phyloP scores from a whole-genome alignment of 2,888 invertebrate species.

The Atethmia centrago region DNA sequence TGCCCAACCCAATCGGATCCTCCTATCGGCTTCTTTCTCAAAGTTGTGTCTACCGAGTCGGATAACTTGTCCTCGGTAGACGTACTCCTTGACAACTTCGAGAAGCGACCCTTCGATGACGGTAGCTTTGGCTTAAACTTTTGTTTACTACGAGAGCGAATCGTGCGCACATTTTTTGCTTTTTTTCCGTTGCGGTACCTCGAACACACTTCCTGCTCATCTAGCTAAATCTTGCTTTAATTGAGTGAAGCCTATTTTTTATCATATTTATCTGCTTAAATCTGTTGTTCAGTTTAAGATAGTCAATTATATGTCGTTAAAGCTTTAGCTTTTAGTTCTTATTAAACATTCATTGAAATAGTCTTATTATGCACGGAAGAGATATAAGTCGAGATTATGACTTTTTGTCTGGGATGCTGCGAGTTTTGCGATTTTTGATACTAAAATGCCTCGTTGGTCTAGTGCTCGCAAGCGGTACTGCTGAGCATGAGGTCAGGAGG shows the following conservation, averaged over 20 bases:
- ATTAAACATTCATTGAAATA: background rate
- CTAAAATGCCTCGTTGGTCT: too few species aligned
- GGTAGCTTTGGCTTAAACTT: too few species aligned
- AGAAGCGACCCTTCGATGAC: too few species aligned
- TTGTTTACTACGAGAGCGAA: background rate
- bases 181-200: background rate
- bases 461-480: too few species aligned
- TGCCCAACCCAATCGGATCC: too few species aligned
- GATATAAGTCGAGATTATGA: background rate
- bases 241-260: background rate
- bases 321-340: background rate
- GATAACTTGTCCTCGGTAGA: too few species aligned
- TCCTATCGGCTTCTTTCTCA: too few species aligned
- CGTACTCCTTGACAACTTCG: too few species aligned
- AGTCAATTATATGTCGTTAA: background rate
- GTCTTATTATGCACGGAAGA: background rate
- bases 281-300: background rate
- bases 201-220: background rate
- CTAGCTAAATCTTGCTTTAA: background rate
- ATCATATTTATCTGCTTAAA: background rate
- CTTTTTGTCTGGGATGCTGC: conserved; percentile 11
- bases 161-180: background rate
- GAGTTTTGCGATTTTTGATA: too few species aligned
- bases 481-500: too few species aligned
- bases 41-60: too few species aligned